Conservation (phyloP, 2,888 invertebrate genomes). For the Gnatocerus cornutus region DNA sequence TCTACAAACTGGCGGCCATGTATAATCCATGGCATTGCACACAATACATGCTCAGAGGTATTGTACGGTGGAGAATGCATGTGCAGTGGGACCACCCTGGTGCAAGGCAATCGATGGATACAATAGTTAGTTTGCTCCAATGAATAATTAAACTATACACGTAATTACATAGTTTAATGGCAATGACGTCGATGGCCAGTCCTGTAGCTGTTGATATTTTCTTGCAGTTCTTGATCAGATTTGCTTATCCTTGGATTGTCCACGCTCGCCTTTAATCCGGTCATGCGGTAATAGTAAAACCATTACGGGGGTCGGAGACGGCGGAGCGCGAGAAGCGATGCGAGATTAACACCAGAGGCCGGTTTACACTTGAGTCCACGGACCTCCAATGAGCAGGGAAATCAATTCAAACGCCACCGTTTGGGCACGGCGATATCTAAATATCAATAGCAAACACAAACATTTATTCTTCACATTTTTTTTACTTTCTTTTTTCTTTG, state of each 20-base stretch:
- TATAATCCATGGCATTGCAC: constrained; percentile 64
- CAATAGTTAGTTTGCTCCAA: constrained; percentile 66
- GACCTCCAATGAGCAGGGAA: background rate
- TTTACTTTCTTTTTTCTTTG: too few species aligned
- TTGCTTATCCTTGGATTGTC: constrained; percentile 46
- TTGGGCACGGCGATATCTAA: too few species aligned
- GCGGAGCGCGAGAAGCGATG: background rate
- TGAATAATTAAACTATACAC: constrained; percentile 66
- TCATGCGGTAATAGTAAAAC: constrained; percentile 50
- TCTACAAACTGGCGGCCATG: constrained; percentile 64
- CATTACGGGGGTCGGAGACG: constrained; percentile 34
- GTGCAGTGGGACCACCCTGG: constrained; percentile 65
- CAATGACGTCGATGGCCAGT: constrained; percentile 37
- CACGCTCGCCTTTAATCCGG: constrained; percentile 46
- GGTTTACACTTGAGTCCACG: constrained; percentile 3
- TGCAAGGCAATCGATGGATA: constrained; percentile 66
- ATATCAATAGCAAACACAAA: too few species aligned
- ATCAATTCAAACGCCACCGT: background rate
- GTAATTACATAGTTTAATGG: constrained; percentile 62
- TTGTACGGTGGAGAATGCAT: constrained; percentile 66
- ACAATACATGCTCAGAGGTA: constrained; percentile 66
- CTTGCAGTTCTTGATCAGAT: constrained; percentile 24
- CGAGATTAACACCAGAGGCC: constrained; percentile 5
- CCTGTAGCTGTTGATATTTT: constrained; percentile 22
- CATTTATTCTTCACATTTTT: too few species aligned